Evolutionary conservation across 1,140 invertebrate genomes (phyloP), one percentile per base, ranked within the genome.

Genomic region (Ceratosolen solmsi): DNA sequence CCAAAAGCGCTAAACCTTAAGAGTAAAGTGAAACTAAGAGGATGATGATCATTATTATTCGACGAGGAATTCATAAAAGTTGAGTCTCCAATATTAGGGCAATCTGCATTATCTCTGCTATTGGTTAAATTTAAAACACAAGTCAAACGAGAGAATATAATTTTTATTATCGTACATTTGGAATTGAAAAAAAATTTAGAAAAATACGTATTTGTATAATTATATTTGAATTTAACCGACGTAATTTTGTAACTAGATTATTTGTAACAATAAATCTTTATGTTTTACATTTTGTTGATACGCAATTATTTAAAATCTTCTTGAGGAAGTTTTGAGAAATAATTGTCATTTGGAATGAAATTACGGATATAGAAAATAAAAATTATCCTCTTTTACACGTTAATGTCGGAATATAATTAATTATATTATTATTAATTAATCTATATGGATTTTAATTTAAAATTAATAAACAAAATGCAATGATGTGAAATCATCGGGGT

Each of bases 31-130:
- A 11, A 63, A 63, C 15, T 63, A 63, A 54, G 49, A 72, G 15
- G 54, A n/a, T 22, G n/a, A 54, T 11, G n/a, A 58, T 27, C n/a
- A 54, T 33, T 77, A 65, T 77, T 5, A n/a, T n/a, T 60, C 63
- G 65, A 30, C 5, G 22, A 33, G 73, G 46, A 51, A 0, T 33
- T 60, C 27, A 25, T 1, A n/a, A n/a, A n/a, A n/a, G n/a, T n/a
- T n/a, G n/a, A n/a, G n/a, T n/a, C n/a, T n/a, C n/a, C n/a, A n/a
- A n/a, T n/a, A n/a, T n/a, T n/a, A n/a, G 5, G n/a, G 27, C 25
- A 60, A 76, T 63, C 56, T 60, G 56, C 56, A 22, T 76, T 41
- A 76, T 63, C n/a, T 41, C n/a, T 7, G n/a, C 27, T 30, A 25
- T 41, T 22, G 0, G 46, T 71, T 71, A 46, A 46, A 46, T 27